Percentiles rank a stretch among this genome's conserved stretches.
phyloP scores from a whole-genome alignment of 2,113 vertebrate genomes.

The Euleptes europaea region DNA sequence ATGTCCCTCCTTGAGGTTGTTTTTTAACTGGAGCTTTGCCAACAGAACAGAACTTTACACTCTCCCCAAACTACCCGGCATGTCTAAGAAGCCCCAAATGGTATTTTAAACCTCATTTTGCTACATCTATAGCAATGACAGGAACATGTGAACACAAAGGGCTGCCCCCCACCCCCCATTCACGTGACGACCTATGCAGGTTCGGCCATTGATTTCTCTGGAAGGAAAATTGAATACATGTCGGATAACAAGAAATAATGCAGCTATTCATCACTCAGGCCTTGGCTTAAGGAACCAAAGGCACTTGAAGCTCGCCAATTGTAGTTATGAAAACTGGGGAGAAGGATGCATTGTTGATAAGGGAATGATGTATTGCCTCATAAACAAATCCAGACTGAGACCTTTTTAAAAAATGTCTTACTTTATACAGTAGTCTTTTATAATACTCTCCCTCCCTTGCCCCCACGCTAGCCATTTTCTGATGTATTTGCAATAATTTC shows the following conservation, averaged over 20 bases:
- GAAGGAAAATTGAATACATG: slow-evolving; percentile 29
- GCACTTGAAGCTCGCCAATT: background rate
- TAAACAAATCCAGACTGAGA: slow-evolving; percentile 6
- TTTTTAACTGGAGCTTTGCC: background rate
- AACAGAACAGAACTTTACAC: background rate
- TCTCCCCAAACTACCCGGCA: background rate
- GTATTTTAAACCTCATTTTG: slow-evolving; percentile 11
- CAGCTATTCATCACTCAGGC: slow-evolving; percentile 7
- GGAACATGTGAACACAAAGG: background rate
- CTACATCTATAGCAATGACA: background rate
- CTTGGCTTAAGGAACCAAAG: slow-evolving; percentile 13
- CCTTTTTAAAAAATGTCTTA: background rate
- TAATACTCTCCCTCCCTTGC: background rate
- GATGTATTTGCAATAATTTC: background rate
- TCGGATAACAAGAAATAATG: slow-evolving; percentile 28
- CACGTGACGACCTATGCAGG: slow-evolving; percentile 18
- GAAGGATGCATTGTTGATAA: slow-evolving; percentile 13
- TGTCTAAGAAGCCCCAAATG: background rate
- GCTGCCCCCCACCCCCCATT: background rate
- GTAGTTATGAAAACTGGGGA: background rate
- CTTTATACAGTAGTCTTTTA: background rate
- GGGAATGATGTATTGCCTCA: slow-evolving; percentile 11
- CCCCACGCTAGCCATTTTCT: background rate
- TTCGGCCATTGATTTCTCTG: slow-evolving; percentile 14
- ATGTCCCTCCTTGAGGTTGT: no score